phyloP scores from a whole-genome alignment of 2,797 vertebrate genomes.

The Holocentrus rufus region DNA sequence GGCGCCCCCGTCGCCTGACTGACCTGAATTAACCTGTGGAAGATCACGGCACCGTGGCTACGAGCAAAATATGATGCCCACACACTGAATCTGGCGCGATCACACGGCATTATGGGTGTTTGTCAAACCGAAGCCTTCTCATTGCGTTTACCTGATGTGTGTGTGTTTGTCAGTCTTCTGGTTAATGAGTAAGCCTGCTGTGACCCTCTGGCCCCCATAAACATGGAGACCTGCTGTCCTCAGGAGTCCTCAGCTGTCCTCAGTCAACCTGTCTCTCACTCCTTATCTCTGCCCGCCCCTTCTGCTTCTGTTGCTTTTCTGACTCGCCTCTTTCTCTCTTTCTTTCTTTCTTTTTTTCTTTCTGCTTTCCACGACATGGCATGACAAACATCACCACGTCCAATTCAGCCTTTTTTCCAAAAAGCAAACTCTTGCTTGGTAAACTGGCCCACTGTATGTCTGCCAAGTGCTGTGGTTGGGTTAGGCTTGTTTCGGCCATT shows the following conservation, averaged over 20 bases:
- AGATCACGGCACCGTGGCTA: constrained; percentile 18
- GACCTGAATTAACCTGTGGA: constrained; percentile 50
- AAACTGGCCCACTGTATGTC: constrained; percentile 43
- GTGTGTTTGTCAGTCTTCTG: constrained; percentile 23
- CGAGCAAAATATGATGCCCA: constrained; percentile 34
- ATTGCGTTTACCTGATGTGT: constrained; percentile 45
- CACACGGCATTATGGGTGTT: constrained; percentile 13
- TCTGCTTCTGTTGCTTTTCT: background rate
- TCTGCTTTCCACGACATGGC: constrained; percentile 25
- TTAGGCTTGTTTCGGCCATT: background rate
- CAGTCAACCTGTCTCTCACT: constrained; percentile 9
- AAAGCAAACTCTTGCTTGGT: constrained; percentile 65
- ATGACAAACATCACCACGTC: constrained; percentile 56
- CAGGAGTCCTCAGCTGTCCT: background rate
- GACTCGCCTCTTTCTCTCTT: background rate
- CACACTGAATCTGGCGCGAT: constrained; percentile 43
- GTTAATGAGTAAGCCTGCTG: constrained; percentile 64
- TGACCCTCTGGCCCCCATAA: constrained; percentile 41
- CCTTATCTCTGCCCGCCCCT: constrained; percentile 35
- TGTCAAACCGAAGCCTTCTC: constrained; percentile 3
- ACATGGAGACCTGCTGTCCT: constrained; percentile 17
- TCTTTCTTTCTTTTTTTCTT: constrained; percentile 19
- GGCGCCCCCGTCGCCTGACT: constrained; percentile 32
- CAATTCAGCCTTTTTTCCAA: constrained; percentile 60
- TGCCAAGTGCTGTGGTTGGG: constrained; percentile 58